Evolutionary conservation across 2,113 vertebrate species (phyloP).

Genomic region (Nesoenas mayeri): DNA sequence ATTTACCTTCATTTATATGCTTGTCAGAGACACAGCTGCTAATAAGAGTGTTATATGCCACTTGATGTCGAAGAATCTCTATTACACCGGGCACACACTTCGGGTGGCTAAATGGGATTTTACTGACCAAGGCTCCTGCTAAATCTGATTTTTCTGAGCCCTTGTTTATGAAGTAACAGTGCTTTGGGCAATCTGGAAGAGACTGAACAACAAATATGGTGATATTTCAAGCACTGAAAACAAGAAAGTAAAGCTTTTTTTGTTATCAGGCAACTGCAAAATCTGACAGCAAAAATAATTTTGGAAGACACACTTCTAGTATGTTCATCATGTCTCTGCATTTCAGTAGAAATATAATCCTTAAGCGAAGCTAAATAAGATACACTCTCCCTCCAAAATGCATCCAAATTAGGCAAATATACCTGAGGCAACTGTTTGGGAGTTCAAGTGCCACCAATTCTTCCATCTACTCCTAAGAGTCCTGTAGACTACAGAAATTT

Average conservation of each 20-base stretch:
- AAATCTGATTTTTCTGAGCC: constrained; percentile 34
- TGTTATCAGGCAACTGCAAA: not conserved
- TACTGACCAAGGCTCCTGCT: constrained; percentile 67
- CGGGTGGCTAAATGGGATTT: constrained; percentile 81
- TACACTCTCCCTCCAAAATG: not conserved
- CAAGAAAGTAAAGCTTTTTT: not conserved
- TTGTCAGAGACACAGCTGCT: constrained; percentile 73
- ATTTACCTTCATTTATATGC: constrained; percentile 61
- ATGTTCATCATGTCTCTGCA: not conserved
- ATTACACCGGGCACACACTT: constrained; percentile 77
- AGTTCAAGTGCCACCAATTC: not conserved
- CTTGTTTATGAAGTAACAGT: constrained; percentile 74
- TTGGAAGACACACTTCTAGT: not conserved
- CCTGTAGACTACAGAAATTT: not conserved
- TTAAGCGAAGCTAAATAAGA: not conserved
- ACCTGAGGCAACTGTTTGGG: not conserved
- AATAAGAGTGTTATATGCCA: constrained; percentile 78
- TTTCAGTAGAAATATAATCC: not conserved
- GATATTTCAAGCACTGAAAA: not conserved
- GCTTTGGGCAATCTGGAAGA: constrained; percentile 73
- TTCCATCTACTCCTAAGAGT: not conserved
- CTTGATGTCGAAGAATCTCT: constrained; percentile 82
- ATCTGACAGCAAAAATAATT: not conserved
- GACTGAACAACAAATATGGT: constrained; percentile 54
- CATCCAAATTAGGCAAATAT: not conserved